Conservation (phyloP, 2,113 vertebrate genomes). For the Oxyura jamaicensis region DNA sequence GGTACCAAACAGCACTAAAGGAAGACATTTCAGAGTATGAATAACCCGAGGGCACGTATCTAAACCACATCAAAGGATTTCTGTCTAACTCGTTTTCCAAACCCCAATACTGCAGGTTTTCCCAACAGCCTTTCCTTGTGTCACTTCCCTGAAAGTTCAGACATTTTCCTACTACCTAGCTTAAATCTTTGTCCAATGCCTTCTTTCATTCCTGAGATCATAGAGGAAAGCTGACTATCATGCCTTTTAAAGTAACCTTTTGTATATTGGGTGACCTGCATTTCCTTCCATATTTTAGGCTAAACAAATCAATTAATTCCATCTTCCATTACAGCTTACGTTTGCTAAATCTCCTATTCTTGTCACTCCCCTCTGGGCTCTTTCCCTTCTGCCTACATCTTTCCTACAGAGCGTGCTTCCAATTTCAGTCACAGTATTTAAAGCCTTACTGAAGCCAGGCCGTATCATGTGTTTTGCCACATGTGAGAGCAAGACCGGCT, state of each 20-base stretch:
- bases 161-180: background rate
- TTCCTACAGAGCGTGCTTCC: background rate
- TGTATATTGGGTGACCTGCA: rapidly evolving
- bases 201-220: background rate
- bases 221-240: rapidly evolving
- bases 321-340: background rate
- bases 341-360: constrained; percentile 22
- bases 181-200: background rate
- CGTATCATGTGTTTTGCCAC: background rate
- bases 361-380: constrained; percentile 8
- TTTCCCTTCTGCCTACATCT: background rate
- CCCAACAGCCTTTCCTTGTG: background rate
- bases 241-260: constrained; percentile 5
- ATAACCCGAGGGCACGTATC: background rate
- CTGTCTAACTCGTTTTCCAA: constrained; percentile 15
- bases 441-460: background rate
- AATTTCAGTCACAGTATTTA: background rate
- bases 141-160: background rate
- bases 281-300: constrained; percentile 22
- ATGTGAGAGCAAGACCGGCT: background rate
- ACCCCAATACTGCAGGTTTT: background rate
- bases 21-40: background rate
- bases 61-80: background rate
- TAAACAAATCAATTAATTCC: constrained; percentile 43
- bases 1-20: background rate